Conservation (phyloP, 1,140 invertebrate genomes). For the Drosophila azteca region DNA sequence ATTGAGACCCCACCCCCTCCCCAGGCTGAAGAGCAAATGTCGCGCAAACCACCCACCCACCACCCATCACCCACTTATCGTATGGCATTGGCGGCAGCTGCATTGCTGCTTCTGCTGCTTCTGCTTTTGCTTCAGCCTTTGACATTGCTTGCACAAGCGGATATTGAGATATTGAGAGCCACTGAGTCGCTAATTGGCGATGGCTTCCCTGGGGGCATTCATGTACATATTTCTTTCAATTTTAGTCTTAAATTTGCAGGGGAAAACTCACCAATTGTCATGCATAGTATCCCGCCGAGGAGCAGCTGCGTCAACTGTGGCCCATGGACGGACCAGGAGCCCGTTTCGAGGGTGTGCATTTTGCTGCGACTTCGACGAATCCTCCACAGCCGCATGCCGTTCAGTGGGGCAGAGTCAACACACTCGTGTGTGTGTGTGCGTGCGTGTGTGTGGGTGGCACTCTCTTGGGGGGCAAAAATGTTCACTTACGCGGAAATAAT, state of each 20-base stretch:
- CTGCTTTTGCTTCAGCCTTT: constrained; percentile 10
- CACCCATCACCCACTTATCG: too few species aligned
- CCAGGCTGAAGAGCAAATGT: constrained; percentile 32
- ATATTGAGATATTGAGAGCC: constrained; percentile 27
- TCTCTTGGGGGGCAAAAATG: constrained; percentile 36
- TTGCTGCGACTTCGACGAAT: constrained; percentile 59
- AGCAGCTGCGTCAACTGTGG: constrained; percentile 61
- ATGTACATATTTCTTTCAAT: neutral
- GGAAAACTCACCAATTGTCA: constrained; percentile 68
- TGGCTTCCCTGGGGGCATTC: constrained; percentile 15
- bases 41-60: constrained; percentile 5
- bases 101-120: too few species aligned
- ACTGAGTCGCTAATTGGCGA: constrained; percentile 41
- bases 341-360: constrained; percentile 63
- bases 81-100: constrained; percentile 2
- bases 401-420: constrained; percentile 16
- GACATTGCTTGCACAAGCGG: constrained; percentile 30
- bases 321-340: constrained; percentile 36
- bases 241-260: neutral
- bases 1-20: constrained; percentile 7
- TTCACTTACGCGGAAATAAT: constrained; percentile 78
- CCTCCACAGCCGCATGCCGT: constrained; percentile 66
- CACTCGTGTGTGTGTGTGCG: too few species aligned
- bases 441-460: too few species aligned
- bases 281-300: constrained; percentile 59